Base-by-base conservation (phyloP, 2,797 vertebrate genomes). In the Iguana delicatissima region DNA sequence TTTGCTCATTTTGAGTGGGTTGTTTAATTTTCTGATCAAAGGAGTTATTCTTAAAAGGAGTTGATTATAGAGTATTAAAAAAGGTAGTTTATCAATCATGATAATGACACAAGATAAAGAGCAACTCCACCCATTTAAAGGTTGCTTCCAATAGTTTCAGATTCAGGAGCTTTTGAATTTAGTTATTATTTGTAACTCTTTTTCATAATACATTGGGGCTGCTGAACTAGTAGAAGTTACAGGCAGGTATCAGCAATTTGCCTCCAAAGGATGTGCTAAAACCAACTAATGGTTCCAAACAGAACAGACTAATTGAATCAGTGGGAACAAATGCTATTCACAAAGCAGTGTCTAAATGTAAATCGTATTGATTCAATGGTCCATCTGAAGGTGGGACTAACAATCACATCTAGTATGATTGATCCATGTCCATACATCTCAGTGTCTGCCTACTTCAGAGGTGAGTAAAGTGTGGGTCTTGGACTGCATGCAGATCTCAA, bases 1-100 rank as follows among this genome's bases (percentile, higher is more conserved):
- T 10, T 46, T 79, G 69, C 46, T 69, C 7, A 59, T 95, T 95
- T 90, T 87, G 52, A 92, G 94, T 20, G 88, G 77, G 69, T 92
- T 94, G 93, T 91, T 93, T 93, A 87, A 12, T 93, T 86, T 92
- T 74, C 69, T 91, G 6, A 80, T 90, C 69, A 93, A 89, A 90
- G 94, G 92, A 92, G 77, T n/a, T 16, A 0, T 52, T 90, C 84
- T 91, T 86, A 77, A 42, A 38, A 92, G 1, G 67, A 20, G 35
- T 79, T 90, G 93, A 92, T 84, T 94, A 92, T 80, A 91, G 76
- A 22, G 35, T 82, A 67, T 50, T 0, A 20, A 85, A 86, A 62
- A 93, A 84, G 42, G 29, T 91, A 32, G 88, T 46, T 77, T 74
- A 84, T 91, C 89, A 86, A 13, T 93, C 89, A 88, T 14, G 0